Evolutionary conservation across 2,113 vertebrate genomes (phyloP).

Genomic region (Panthera tigris): DNA sequence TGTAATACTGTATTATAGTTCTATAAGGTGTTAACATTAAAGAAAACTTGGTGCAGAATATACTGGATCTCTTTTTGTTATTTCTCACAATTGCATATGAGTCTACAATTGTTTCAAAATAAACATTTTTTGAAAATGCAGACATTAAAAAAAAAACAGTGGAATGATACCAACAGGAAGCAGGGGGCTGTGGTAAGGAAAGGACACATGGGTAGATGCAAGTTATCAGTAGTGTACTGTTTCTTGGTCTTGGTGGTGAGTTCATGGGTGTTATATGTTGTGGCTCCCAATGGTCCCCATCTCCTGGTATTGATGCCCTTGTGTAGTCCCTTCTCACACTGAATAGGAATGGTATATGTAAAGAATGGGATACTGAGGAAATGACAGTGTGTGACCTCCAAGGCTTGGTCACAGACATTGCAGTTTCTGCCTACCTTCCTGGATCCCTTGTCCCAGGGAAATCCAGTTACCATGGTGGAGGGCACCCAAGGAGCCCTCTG

Average conservation of each 20-base stretch:
- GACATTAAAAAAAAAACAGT: neutral
- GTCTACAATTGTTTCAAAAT: neutral
- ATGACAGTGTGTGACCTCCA: neutral
- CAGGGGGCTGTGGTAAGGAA: neutral
- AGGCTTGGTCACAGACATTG: neutral
- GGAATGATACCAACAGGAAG: neutral
- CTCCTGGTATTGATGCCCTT: neutral
- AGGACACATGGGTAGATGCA: neutral
- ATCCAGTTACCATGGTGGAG: neutral
- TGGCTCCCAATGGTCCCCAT: neutral
- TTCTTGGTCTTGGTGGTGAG: neutral
- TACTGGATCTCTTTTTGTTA: neutral
- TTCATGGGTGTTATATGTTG: neutral
- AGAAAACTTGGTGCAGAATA: neutral
- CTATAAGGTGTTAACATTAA: neutral
- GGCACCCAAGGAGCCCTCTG: neutral
- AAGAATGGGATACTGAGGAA: neutral
- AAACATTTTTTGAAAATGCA: neutral
- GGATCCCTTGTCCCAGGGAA: neutral
- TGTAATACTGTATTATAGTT: neutral
- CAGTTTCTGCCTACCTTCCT: neutral
- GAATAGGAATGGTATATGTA: neutral
- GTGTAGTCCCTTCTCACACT: neutral
- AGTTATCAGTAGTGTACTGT: neutral
- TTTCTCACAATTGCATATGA: neutral